Percentiles rank a stretch among this genome's conserved stretches.
Conservation (phyloP, 92 coral and sea anemone species). For the Zoanthus sansibaricus region DNA sequence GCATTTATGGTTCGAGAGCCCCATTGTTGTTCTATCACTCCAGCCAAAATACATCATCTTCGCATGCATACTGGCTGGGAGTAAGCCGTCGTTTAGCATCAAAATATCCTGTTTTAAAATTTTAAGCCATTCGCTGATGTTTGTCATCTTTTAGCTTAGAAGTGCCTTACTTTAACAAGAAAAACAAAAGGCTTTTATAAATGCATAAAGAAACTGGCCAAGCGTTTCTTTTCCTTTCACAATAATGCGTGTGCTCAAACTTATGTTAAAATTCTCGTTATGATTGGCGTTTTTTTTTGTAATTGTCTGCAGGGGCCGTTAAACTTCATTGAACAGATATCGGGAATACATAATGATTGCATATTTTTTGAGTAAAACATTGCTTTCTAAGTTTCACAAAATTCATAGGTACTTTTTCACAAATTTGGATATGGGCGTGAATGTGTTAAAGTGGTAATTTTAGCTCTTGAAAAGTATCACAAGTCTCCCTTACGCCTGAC, state of each 20-base stretch:
- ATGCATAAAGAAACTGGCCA: slow-evolving; percentile 13
- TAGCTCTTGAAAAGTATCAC: background rate
- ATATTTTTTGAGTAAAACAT: background rate
- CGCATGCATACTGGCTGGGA: background rate
- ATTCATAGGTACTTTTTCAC: background rate
- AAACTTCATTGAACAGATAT: slow-evolving; percentile 3
- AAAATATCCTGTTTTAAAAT: background rate
- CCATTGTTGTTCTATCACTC: slow-evolving; percentile 18
- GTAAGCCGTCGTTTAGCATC: background rate
- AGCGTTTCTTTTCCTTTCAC: background rate
- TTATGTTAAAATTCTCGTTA: slow-evolving; percentile 7
- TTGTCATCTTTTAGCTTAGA: slow-evolving; percentile 2
- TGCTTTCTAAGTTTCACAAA: background rate
- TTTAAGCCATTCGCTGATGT: background rate
- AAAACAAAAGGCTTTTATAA: slow-evolving; percentile 33
- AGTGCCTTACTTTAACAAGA: background rate
- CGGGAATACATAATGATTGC: background rate
- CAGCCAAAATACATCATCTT: background rate
- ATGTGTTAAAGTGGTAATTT: slow-evolving; percentile 8
- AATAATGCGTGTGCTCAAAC: background rate
- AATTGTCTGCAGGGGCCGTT: background rate
- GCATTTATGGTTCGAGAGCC: slow-evolving; percentile 4
- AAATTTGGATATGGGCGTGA: slow-evolving; percentile 2
- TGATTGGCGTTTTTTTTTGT: background rate
- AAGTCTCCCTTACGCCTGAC: too few species aligned